phyloP scores from a whole-genome alignment of 2,888 invertebrate species.

The Adelphocoris suturalis region DNA sequence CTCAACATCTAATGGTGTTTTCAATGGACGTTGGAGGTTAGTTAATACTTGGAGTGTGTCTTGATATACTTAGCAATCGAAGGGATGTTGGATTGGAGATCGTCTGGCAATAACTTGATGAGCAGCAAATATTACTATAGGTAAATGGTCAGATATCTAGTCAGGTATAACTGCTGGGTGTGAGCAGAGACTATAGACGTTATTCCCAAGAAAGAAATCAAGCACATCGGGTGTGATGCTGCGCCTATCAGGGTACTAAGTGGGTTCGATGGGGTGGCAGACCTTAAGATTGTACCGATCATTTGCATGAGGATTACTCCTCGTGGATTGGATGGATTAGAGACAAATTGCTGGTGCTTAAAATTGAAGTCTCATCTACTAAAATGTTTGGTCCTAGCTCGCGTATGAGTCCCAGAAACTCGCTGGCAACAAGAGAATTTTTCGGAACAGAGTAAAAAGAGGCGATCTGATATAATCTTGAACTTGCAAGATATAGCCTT shows the following conservation, averaged over 20 bases:
- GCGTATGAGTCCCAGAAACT: not conserved
- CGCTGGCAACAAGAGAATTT: not conserved
- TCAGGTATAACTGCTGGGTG: conserved; percentile 10
- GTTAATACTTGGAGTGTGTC: not conserved
- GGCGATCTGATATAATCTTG: not conserved
- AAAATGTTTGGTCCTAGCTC: too few species aligned
- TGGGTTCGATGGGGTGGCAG: not conserved
- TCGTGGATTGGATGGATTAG: not conserved
- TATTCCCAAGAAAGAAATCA: not conserved
- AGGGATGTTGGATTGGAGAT: not conserved
- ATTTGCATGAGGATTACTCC: not conserved
- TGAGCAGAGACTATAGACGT: not conserved
- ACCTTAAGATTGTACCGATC: not conserved
- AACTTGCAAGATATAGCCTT: too few species aligned
- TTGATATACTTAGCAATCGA: not conserved
- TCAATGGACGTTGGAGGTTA: not conserved
- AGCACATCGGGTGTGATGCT: not conserved
- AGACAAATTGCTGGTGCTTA: not conserved
- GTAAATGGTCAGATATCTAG: not conserved
- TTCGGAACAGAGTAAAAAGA: conserved; percentile 46
- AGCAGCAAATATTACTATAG: not conserved
- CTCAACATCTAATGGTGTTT: not conserved
- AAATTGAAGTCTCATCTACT: not conserved
- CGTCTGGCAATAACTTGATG: not conserved
- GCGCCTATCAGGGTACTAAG: conserved; percentile 12